Base-by-base conservation (phyloP, 2,113 vertebrate species). In the Alosa alosa region DNA sequence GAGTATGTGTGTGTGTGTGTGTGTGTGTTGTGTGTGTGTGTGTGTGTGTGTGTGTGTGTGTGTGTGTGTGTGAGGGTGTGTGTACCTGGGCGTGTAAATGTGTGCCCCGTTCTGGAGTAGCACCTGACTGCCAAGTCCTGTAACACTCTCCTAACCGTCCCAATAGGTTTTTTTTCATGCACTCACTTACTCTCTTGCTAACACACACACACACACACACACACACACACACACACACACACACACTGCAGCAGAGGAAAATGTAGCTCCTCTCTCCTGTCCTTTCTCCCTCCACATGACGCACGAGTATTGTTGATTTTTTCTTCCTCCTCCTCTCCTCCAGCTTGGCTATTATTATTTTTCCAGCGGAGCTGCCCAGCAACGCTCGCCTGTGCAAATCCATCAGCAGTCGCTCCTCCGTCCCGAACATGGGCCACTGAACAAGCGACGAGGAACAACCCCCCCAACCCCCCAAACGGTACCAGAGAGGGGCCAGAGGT, bases 151-250 rank as follows among this genome's bases (percentile, higher is more conserved):
- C n/a, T 78, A 6, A 78, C 36, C 39, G 64, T 68, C 7, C 72
- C 31, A 17, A 2, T 75, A 13, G 36, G 68, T 15, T 78, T 39
- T 31, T 75, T 10, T 78, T 31, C 25, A 15, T 25, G 13, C 49
- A 47, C 20, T 22, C 47, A 36, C 41, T 46, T 81, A 55, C 86
- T 85, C 89, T 52, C 57, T 85, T 85, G 81, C 47, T 9, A 6
- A 20, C 22, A 81, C 72, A 81, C 75, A 81, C 84, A 81, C 78
- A 81, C 52, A 82, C 39, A 81, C 75, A 81, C 52, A n/a, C 82
- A 49, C 52, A n/a, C 82, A 49, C 84, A 81, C 45, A 81, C 75
- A 81, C 84, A 81, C 75, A 81, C 52, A 82, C 39, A 82, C 72
- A 64, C 82, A 72, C 84, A 84, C 6, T 72, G 11, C 44, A n/a